Evolutionary conservation across 2,797 vertebrate species (phyloP).

Genomic region (Phylloscopus collybita): DNA sequence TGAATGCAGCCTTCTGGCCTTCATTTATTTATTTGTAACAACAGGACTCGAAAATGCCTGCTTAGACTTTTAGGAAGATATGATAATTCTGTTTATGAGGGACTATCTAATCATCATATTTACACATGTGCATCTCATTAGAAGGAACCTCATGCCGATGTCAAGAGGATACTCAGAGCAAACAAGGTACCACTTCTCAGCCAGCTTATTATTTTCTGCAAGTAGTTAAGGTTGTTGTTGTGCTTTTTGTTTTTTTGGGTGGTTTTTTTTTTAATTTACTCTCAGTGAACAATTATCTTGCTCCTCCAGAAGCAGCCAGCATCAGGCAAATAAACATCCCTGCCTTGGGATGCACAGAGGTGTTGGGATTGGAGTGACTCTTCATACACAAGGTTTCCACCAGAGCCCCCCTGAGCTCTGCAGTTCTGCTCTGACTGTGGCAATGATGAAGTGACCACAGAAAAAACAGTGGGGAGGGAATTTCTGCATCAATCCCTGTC

Average conservation of each 20-base stretch:
- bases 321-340: neutral
- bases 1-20: conserved; percentile 6
- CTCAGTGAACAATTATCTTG: conserved; percentile 43
- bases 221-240: conserved; percentile 6
- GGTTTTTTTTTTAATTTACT: neutral
- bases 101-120: conserved; percentile 74
- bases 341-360: neutral
- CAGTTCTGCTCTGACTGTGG: neutral
- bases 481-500: neutral
- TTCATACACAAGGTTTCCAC: neutral
- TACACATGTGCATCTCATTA: conserved; percentile 67
- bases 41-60: neutral
- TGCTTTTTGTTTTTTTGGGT: neutral
- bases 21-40: conserved; percentile 38
- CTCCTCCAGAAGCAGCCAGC: conserved; percentile 31
- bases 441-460: neutral
- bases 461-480: neutral
- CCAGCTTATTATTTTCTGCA: conserved; percentile 42
- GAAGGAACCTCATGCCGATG: conserved; percentile 70
- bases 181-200: conserved; percentile 63
- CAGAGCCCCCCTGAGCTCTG: neutral
- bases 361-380: neutral
- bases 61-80: conserved; percentile 31
- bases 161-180: conserved; percentile 68
- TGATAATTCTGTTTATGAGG: conserved; percentile 68